Evolutionary conservation across 2,888 invertebrate genomes (phyloP), one percentile per base, ranked within the genome.

Genomic region (Scaptodrosophila latifasciaeformis): DNA sequence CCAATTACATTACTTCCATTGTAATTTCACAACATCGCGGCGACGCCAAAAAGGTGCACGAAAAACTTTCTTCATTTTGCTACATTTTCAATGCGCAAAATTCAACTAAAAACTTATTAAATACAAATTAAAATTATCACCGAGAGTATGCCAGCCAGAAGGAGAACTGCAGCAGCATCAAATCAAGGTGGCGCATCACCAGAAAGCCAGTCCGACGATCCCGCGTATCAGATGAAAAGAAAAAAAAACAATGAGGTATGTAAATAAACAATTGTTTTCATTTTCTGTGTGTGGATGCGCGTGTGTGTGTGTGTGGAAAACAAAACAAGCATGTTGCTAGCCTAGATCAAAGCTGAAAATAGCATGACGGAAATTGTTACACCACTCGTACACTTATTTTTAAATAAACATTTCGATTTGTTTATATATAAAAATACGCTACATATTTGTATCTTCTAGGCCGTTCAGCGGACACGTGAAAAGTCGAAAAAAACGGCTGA

Each of bases 161-260:
- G 82, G 49, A 86, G 81, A 54, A 82, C 82, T 76, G 65, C 64
- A 48, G 69, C 43, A 43, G 47, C 59, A 9, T 39, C 67, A 39
- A 49, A 56, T 34, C 51, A 43, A 24, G 51, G 51, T n/a, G 51
- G 59, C 49, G 37, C 62, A 51, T 54, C 53, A 55, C 58, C 15
- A 74, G 72, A 27, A 67, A 75, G 72, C 84, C 81, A 79, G 15
- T 62, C 67, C 13, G 70, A 74, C 24, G 77, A 76, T 50, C 81
- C 81, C 30, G 80, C 77, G 37, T 85, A 85, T 55, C 70, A 77
- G 56, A 67, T 82, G 58, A 86, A 86, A 72, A 76, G 86, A 63
- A 69, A 83, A 67, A 72, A 85, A 59, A 86, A 86, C 58, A 86
- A 86, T 67, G 82, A 85, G 81, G 86, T 85, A 53, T 59, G 30